Conservation (phyloP, 2,888 invertebrate species). For the Drosophila macrothrix region DNA sequence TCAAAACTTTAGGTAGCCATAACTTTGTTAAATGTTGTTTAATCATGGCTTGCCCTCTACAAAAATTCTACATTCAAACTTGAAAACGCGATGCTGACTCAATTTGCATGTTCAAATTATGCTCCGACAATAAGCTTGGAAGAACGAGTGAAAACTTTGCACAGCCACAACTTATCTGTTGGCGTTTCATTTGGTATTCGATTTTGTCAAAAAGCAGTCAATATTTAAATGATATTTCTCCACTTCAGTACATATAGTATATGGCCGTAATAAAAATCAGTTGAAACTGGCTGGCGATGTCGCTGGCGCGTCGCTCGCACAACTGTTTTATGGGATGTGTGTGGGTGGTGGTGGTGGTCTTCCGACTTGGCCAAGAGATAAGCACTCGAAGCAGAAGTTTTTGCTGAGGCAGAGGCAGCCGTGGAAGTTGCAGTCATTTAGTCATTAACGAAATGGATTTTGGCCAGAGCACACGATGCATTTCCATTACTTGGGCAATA, state of each 20-base stretch:
- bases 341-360: background rate
- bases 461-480: conserved; percentile 53
- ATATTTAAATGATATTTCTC: background rate
- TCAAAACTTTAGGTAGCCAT: background rate
- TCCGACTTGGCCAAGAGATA: background rate
- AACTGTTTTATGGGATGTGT: conserved; percentile 40
- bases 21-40: background rate
- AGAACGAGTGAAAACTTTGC: background rate
- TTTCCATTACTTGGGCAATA: conserved; percentile 50
- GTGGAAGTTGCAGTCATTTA: conserved; percentile 12
- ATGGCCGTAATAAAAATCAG: background rate
- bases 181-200: background rate
- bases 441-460: conserved; percentile 74
- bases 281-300: conserved; percentile 26
- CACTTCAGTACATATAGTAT: background rate
- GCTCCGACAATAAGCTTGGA: background rate
- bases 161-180: background rate
- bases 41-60: background rate
- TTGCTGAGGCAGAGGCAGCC: background rate
- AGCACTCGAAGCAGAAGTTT: conserved; percentile 7
- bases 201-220: background rate
- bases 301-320: conserved; percentile 6
- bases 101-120: background rate
- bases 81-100: background rate
- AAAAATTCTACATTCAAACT: background rate